Evolutionary conservation across 1,140 invertebrate genomes (phyloP).

Genomic region (Drosophila pachea): DNA sequence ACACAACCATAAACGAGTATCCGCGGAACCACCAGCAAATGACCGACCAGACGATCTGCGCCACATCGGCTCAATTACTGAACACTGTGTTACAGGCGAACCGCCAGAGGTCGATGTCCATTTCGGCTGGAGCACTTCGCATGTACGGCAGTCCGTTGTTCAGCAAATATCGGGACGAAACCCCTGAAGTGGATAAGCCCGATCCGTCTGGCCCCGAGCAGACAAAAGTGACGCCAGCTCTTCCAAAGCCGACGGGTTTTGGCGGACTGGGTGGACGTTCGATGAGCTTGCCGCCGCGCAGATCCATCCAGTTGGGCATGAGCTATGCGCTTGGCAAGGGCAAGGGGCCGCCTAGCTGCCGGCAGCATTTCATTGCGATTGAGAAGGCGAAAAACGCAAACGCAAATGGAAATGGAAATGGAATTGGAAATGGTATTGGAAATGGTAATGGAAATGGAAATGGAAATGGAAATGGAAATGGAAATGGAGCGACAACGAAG

Average conservation of each 20-base stretch:
- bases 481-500: too few relatives aligned
- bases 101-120: slow-evolving; percentile 50
- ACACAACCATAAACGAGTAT: slow-evolving; percentile 7
- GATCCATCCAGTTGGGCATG: neutral
- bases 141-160: slow-evolving; percentile 2
- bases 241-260: too few relatives aligned
- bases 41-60: slow-evolving; percentile 20
- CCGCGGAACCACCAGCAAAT: slow-evolving; percentile 50
- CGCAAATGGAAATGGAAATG: too few relatives aligned
- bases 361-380: slow-evolving; percentile 43
- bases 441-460: too few relatives aligned
- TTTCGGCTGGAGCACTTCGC: slow-evolving; percentile 14
- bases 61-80: slow-evolving; percentile 33
- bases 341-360: slow-evolving; percentile 26
- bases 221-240: neutral
- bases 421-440: too few relatives aligned
- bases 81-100: slow-evolving; percentile 48
- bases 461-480: too few relatives aligned
- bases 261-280: slow-evolving; percentile 33
- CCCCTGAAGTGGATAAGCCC: neutral
- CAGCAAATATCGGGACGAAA: neutral
- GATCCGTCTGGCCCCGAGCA: too few relatives aligned
- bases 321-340: neutral
- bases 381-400: slow-evolving; percentile 29
- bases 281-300: slow-evolving; percentile 45